Conservation (phyloP, 2,888 invertebrate species). For the Ophioninae sp. region DNA sequence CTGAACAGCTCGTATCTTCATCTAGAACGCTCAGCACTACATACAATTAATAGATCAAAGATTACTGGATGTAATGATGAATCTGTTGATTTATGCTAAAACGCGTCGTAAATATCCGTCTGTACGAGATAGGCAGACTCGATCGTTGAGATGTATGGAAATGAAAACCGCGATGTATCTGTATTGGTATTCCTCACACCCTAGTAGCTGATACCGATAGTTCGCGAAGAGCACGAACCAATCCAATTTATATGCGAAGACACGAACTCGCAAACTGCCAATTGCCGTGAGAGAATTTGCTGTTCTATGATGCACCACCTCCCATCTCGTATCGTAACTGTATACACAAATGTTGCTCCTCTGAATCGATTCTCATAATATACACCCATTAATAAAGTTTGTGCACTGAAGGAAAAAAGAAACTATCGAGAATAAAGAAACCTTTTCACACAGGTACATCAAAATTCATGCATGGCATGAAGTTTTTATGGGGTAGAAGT, state of each 20-base stretch:
- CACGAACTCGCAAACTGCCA: slow-evolving; percentile 39
- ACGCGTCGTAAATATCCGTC: not conserved
- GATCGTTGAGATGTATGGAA: not conserved
- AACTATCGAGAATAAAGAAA: not conserved
- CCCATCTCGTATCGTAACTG: not conserved
- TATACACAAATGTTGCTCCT: not conserved
- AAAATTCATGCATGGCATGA: not conserved
- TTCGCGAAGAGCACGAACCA: slow-evolving; percentile 34
- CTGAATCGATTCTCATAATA: slow-evolving; percentile 9
- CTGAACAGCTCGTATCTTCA: not conserved
- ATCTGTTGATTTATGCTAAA: slow-evolving; percentile 1
- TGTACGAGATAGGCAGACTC: slow-evolving; percentile 1
- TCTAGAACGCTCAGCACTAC: not conserved
- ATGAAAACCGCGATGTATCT: slow-evolving; percentile 17
- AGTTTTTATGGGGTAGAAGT: too few relatives aligned
- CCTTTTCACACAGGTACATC: too few relatives aligned
- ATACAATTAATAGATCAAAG: not conserved
- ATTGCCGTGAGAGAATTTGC: slow-evolving; percentile 12
- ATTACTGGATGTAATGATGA: not conserved
- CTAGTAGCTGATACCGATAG: slow-evolving; percentile 27
- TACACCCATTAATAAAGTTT: slow-evolving; percentile 5
- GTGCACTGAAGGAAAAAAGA: not conserved
- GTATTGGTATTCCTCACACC: slow-evolving; percentile 1
- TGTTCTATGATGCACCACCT: not conserved
- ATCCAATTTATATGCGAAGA: slow-evolving; percentile 49